These are phyloP conservation scores for Leptopilina boulardi DNA, from an alignment of 1,140 invertebrate species.

Conservation along the genomic window DNA sequence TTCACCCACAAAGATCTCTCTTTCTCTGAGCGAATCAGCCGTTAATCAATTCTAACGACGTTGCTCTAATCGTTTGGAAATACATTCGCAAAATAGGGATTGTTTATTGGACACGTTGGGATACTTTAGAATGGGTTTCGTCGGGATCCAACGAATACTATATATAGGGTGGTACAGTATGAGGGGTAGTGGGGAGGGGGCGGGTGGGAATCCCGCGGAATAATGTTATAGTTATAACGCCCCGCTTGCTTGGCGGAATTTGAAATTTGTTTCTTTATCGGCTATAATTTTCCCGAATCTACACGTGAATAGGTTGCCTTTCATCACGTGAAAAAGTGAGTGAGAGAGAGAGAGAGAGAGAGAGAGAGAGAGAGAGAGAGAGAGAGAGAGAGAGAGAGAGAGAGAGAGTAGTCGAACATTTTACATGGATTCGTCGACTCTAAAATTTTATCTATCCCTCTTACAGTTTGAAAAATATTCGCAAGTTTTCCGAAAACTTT, in stretches of 20 bases:
- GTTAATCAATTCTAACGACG: constrained; percentile 36
- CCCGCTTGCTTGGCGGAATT: constrained; percentile 64
- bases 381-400: constrained; percentile 25
- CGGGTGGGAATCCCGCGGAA: constrained; percentile 61
- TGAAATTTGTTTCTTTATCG: constrained; percentile 75
- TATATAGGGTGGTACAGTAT: too few species aligned
- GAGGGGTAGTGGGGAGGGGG: constrained; percentile 50
- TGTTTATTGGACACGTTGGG: constrained; percentile 67
- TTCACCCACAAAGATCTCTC: neutral
- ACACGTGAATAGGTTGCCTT: constrained; percentile 67
- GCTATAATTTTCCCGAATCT: constrained; percentile 73
- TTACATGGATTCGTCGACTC: constrained; percentile 58
- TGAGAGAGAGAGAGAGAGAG: constrained; percentile 10
- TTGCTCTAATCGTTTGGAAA: constrained; percentile 60
- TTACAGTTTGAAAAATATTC: constrained; percentile 47
- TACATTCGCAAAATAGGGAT: constrained; percentile 55
- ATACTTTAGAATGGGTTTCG: constrained; percentile 63
- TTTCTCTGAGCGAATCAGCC: constrained; percentile 11
- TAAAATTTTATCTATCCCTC: constrained; percentile 70
- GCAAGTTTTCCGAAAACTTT: constrained; percentile 56
- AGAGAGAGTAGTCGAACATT: constrained; percentile 38
- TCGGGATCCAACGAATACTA: constrained; percentile 49
- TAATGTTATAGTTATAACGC: constrained; percentile 72
- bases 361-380: neutral
- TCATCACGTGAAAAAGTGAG: constrained; percentile 22